Percentiles rank a stretch among this genome's conserved stretches.
phyloP scores from a whole-genome alignment of 2,888 invertebrate genomes.

The Drosophila tripunctata region DNA sequence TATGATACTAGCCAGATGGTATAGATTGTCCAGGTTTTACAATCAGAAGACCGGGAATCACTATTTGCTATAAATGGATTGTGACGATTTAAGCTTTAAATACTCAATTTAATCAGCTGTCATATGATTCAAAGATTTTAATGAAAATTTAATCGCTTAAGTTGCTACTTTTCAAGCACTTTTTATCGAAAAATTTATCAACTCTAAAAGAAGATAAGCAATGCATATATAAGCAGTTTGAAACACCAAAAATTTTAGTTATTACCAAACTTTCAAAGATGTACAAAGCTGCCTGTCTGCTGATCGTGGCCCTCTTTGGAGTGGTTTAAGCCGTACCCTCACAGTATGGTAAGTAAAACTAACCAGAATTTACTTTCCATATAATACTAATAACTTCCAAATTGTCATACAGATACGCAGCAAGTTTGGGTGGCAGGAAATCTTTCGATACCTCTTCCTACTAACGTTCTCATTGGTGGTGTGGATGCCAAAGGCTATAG shows the following conservation, averaged over 20 bases:
- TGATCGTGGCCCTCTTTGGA: constrained; percentile 4
- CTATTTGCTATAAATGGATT: neutral
- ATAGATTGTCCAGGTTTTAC: too few relatives aligned
- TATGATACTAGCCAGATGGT: too few relatives aligned
- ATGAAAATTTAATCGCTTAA: too few relatives aligned
- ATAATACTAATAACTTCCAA: neutral
- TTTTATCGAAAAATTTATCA: neutral
- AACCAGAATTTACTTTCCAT: neutral
- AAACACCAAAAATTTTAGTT: neutral
- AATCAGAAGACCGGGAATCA: neutral
- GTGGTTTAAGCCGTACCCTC: constrained; percentile 11
- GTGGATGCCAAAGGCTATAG: neutral
- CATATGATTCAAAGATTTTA: too few relatives aligned
- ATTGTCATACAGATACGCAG: neutral
- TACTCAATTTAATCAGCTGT: neutral
- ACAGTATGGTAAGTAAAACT: neutral
- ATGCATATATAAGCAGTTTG: too few relatives aligned
- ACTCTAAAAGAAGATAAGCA: constrained; percentile 17
- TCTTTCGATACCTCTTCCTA: constrained; percentile 1
- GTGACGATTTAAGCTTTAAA: neutral
- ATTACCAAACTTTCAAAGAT: neutral
- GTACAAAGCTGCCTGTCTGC: neutral
- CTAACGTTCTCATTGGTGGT: constrained; percentile 3
- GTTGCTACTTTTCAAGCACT: neutral
- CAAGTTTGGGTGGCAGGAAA: constrained; percentile 9